phyloP scores from a whole-genome alignment of 2,888 invertebrate species.

The Eudasyphora cyanicolor region DNA sequence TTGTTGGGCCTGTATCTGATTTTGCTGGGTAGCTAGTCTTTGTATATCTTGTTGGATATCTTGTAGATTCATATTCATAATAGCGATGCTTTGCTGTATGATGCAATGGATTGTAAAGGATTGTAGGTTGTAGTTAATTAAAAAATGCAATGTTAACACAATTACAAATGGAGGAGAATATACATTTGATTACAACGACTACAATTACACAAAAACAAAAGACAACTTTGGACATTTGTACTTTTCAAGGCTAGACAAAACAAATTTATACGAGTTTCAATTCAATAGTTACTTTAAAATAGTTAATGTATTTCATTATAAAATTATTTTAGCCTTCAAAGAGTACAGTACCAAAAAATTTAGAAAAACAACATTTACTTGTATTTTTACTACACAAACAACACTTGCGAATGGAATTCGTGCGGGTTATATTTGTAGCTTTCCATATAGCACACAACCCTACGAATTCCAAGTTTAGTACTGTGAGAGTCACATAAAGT shows the following conservation, averaged over 20 bases:
- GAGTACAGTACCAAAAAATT: not conserved
- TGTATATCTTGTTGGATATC: constrained; percentile 97
- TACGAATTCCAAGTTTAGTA: constrained; percentile 16
- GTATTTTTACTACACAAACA: constrained; percentile 7
- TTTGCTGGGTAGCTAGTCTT: constrained; percentile 91
- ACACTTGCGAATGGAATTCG: constrained; percentile 6
- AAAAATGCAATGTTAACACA: constrained; percentile 54
- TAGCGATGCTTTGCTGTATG: constrained; percentile 80
- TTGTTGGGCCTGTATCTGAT: constrained; percentile 85
- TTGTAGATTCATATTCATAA: constrained; percentile 94
- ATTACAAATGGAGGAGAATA: constrained; percentile 29
- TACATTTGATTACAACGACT: not conserved
- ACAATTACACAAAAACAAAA: not conserved
- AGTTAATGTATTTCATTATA: no score
- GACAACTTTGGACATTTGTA: not conserved
- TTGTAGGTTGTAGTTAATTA: constrained; percentile 47
- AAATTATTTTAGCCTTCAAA: not conserved
- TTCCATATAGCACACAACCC: not conserved
- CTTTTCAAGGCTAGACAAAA: not conserved
- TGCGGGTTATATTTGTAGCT: not conserved
- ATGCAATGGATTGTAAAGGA: constrained; percentile 59
- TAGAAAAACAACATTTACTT: not conserved
- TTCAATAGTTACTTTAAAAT: no score
- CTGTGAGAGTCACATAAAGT: not conserved
- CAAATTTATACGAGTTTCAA: not conserved